These are phyloP conservation scores for Axinella damicornis DNA, from an alignment of 37 sponge, comb jelly and placozoan species.

Conservation along the genomic window DNA sequence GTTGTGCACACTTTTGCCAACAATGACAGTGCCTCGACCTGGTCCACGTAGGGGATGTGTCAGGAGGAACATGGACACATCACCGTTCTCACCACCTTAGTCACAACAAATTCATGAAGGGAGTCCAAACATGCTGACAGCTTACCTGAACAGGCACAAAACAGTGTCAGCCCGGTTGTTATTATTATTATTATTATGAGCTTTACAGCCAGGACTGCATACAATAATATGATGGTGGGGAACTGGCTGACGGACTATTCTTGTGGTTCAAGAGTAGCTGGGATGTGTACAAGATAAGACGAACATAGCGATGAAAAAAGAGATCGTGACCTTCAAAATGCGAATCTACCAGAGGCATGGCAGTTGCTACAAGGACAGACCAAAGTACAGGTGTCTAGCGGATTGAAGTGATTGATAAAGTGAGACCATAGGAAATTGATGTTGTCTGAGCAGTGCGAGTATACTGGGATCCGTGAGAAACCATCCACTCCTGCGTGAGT, in stretches of 20 bases:
- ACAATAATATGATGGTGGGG: too few species aligned
- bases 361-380: too few species aligned
- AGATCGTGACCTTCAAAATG: too few species aligned
- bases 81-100: conserved; percentile 53
- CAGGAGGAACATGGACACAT: conserved; percentile 43
- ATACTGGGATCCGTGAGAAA: conserved; percentile 39
- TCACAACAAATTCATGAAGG: conserved; percentile 65
- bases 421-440: too few species aligned
- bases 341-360: too few species aligned
- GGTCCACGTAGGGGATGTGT: conserved; percentile 62
- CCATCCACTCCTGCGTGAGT: conserved; percentile 70
- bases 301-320: too few species aligned
- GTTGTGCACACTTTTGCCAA: conserved; percentile 67
- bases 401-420: too few species aligned
- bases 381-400: too few species aligned
- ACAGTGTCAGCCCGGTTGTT: conserved; percentile 61
- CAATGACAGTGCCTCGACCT: conserved; percentile 39
- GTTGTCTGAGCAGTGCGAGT: background rate
- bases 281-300: too few species aligned
- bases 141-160: conserved; percentile 24
- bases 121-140: conserved; percentile 39
- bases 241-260: too few species aligned
- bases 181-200: conserved; percentile 12
- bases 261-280: too few species aligned
- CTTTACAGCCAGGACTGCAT: too few species aligned